phyloP scores from a whole-genome alignment of 2,797 vertebrate species.

The Sylvia borin region DNA sequence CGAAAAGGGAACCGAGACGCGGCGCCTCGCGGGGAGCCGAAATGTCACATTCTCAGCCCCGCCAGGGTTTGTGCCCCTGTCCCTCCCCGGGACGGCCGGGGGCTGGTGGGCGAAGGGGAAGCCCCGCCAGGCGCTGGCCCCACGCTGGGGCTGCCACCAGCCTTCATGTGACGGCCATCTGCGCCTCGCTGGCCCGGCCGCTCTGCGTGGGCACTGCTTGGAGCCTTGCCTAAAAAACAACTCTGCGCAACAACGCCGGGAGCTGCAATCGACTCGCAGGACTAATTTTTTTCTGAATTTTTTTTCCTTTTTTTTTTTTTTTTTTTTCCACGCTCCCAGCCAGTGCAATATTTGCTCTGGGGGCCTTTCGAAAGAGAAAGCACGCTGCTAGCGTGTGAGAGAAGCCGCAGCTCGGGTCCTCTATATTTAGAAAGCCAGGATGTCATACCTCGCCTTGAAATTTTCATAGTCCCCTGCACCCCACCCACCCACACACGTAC shows the following conservation, averaged over 20 bases:
- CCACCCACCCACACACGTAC: constrained; percentile 35
- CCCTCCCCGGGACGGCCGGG: background rate
- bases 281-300: background rate
- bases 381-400: background rate
- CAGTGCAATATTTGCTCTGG: background rate
- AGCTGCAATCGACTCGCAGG: background rate
- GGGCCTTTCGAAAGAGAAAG: constrained; percentile 4
- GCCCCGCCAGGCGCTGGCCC: background rate
- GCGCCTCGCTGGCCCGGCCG: background rate
- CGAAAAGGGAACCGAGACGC: constrained; percentile 65
- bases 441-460: constrained; percentile 45
- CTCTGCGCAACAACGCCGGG: constrained; percentile 9
- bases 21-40: constrained; percentile 3
- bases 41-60: constrained; percentile 50
- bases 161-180: constrained; percentile 62
- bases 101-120: background rate
- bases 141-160: constrained; percentile 8
- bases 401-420: background rate
- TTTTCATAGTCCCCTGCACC: constrained; percentile 28
- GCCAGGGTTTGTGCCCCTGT: background rate
- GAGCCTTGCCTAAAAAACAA: constrained; percentile 52
- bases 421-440: constrained; percentile 61
- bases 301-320: background rate
- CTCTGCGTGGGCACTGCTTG: constrained; percentile 64
- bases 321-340: background rate